Base-by-base conservation (phyloP, 2,888 invertebrate species). In the Ophion ellenae region DNA sequence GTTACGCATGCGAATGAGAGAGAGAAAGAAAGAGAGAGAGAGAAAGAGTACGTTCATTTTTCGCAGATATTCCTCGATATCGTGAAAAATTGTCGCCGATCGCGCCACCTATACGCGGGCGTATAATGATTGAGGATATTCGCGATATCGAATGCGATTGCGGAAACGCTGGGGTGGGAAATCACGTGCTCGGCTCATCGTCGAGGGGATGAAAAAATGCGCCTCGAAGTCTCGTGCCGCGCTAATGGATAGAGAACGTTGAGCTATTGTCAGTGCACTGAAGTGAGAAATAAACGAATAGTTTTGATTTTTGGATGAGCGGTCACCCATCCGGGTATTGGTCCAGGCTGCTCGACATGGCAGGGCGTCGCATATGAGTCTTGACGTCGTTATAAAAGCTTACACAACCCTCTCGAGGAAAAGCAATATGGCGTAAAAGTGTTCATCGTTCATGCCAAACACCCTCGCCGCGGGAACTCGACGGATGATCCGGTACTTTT, bases 1-100 rank as follows among this genome's bases (percentile, higher is more conserved):
- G 70, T 78, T 69, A 70, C 61, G 70, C 32, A 61, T 70, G 70
- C 69, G 69, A 70, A 70, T 47, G 57, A 74, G 61, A 61, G 57
- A 59, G 59, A 40, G 69, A 45, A 20, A 20, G 69, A 10, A 24
- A 17, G 14, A 45, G 47, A 20, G 69, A 10, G 47, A 17, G 14
- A 5, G 20, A 1, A 28, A 32, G 64, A 47, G 47, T 53, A 69
- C 69, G 20, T 59, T 69, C 40, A 59, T 77, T 61, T 74, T 77
- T 57, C 66, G 36, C 36, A 4, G 36, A 66, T 20, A 36, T 67
- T 57, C n/a, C 36, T 20, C 40, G 32, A 7, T 20, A 66, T 57
- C 11, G 20, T 69, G 9, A 32, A 36, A 70, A 53, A 32, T n/a
- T 36, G 53, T 57, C n/a, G 57, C 47, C 11, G 3, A 4, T 20